phyloP scores from a whole-genome alignment of 2,113 vertebrate genomes.

The Ptychochromis oligacanthus region DNA sequence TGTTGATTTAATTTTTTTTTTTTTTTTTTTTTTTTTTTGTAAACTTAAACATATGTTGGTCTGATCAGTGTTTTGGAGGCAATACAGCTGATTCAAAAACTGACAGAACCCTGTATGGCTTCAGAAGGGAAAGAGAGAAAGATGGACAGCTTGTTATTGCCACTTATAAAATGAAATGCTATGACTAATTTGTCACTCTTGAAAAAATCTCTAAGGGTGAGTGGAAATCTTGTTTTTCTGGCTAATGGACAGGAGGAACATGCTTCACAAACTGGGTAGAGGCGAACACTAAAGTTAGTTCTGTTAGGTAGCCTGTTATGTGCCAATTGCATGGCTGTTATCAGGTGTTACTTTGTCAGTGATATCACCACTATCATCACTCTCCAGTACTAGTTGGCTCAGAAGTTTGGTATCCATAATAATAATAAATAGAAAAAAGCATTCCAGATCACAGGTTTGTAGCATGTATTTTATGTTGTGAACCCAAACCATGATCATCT shows the following conservation, averaged over 20 bases:
- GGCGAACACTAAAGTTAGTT: background rate
- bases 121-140: background rate
- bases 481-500: no score
- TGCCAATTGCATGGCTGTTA: background rate
- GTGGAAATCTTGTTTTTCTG: constrained; percentile 4
- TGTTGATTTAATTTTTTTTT: no score
- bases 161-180: background rate
- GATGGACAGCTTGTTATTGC: background rate
- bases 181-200: background rate
- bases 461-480: no score
- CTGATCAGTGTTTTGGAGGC: background rate
- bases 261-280: background rate
- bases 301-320: background rate
- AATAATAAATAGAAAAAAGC: no score
- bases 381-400: background rate
- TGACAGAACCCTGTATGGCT: background rate
- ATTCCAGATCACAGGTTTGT: no score
- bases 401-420: no score
- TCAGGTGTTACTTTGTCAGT: background rate
- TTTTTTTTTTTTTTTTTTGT: background rate
- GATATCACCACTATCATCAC: background rate
- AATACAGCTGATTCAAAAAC: background rate
- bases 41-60: background rate
- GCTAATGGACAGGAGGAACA: background rate
- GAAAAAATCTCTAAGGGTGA: background rate